Base-by-base conservation (phyloP, 2,113 vertebrate species). In the Plotosus lineatus region DNA sequence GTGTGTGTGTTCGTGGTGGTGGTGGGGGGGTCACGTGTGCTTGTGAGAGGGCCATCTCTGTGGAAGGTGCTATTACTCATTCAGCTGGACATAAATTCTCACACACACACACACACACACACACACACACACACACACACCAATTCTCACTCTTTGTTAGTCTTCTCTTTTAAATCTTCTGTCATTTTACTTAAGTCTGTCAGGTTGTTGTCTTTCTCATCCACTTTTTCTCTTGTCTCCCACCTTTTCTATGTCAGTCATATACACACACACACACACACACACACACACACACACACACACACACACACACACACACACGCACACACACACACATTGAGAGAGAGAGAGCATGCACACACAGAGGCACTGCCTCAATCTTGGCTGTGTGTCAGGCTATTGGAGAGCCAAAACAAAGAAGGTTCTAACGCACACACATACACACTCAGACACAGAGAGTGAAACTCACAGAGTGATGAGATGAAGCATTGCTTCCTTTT, bases 341-440 rank as follows among this genome's bases (percentile, higher is more conserved):
- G n/a, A n/a, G n/a, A n/a, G n/a, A n/a, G n/a, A n/a, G n/a, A n/a
- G n/a, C 55, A 80, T 50, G 83, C 79, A 83, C 68, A 86, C 75
- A 78, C 65, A 77, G 78, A 79, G 61, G 50, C 66, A 83, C 51
- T 85, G 77, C 82, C 79, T 82, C 21, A 77, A 69, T 73, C 38
- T 73, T 83, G 81, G 84, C 77, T 83, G 74, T 83, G 73, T 77
- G 66, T 83, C 82, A 83, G 81, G 50, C 78, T 60, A 66, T 85
- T 83, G 75, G 65, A 50, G 81, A 83, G 84, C 74, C 81, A 83
- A 85, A 83, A 85, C 81, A 83, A 83, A 83, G 81, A 85, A 75
- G 58, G 81, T 83, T 85, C 78, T 83, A 51, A 86, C 63, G 83
- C 77, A 83, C 76, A 77, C 26, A 75, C 58, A 74, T 10, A 44